These are phyloP conservation scores for Benthosema pterotum DNA, from an alignment of 2,797 vertebrate species.

Conservation along the genomic window DNA sequence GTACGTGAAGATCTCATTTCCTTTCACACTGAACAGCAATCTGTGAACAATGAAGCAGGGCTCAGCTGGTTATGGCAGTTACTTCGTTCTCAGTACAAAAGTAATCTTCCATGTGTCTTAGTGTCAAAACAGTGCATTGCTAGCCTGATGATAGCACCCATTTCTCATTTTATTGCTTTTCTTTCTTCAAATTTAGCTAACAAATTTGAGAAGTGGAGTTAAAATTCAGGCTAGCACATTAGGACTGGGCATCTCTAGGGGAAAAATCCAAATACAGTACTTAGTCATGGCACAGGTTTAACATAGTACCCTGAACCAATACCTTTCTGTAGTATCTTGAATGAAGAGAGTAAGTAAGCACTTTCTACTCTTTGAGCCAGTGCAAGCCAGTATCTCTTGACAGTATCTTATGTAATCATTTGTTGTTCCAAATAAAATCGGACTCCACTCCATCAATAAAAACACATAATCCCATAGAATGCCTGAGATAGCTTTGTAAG, in stretches of 20 bases:
- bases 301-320: constrained; percentile 11
- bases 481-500: background rate
- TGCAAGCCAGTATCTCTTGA: constrained; percentile 20
- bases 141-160: constrained; percentile 11
- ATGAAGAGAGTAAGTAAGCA: background rate
- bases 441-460: constrained; percentile 9
- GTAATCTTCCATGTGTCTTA: constrained; percentile 7
- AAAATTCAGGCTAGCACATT: constrained; percentile 17
- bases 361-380: constrained; percentile 19
- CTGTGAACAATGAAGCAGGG: constrained; percentile 25
- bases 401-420: background rate
- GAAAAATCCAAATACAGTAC: constrained; percentile 4
- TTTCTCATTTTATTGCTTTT: constrained; percentile 18
- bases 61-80: constrained; percentile 42
- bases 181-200: constrained; percentile 5
- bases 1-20: background rate
- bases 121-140: constrained; percentile 27
- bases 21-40: constrained; percentile 26
- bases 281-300: constrained; percentile 11
- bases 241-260: constrained; percentile 36
- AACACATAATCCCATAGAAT: background rate
- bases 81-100: constrained; percentile 37
- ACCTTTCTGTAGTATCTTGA: constrained; percentile 4
- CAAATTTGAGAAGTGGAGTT: constrained; percentile 24
- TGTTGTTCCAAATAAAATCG: background rate